phyloP scores from a whole-genome alignment of 2,113 vertebrate species.

The cattle (Bos taurus) region DNA sequence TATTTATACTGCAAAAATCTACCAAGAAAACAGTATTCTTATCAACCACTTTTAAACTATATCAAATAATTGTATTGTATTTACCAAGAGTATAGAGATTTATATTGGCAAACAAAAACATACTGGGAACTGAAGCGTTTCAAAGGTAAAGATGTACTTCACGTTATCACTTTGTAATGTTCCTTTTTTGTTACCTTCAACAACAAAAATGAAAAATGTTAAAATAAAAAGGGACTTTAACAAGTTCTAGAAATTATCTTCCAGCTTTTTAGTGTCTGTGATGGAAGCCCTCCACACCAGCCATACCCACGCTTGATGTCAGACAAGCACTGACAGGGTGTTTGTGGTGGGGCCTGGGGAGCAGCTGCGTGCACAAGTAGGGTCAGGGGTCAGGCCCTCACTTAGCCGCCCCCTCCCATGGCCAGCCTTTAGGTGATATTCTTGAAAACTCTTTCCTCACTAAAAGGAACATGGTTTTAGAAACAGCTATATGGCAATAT shows the following conservation, averaged over 20 bases:
- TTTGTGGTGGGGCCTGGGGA: background rate
- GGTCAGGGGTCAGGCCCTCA: background rate
- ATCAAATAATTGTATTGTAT: background rate
- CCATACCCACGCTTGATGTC: too few relatives aligned
- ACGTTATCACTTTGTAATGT: background rate
- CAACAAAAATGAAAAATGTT: background rate
- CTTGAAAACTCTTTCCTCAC: background rate
- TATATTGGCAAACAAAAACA: background rate
- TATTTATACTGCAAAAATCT: background rate
- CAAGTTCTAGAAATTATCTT: background rate
- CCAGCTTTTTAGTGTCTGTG: background rate
- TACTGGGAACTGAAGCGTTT: background rate
- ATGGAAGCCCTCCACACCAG: background rate
- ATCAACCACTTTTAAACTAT: background rate
- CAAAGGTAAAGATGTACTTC: background rate
- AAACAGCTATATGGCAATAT: background rate
- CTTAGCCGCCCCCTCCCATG: background rate
- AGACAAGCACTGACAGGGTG: rapidly evolving
- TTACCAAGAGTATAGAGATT: background rate
- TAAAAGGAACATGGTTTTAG: background rate
- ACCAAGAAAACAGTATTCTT: background rate
- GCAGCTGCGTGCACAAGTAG: too few relatives aligned
- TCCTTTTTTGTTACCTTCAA: background rate
- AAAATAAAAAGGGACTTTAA: background rate
- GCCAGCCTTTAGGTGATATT: background rate